phyloP scores from a whole-genome alignment of 2,113 vertebrate genomes.

The Toxotes chatareus region DNA sequence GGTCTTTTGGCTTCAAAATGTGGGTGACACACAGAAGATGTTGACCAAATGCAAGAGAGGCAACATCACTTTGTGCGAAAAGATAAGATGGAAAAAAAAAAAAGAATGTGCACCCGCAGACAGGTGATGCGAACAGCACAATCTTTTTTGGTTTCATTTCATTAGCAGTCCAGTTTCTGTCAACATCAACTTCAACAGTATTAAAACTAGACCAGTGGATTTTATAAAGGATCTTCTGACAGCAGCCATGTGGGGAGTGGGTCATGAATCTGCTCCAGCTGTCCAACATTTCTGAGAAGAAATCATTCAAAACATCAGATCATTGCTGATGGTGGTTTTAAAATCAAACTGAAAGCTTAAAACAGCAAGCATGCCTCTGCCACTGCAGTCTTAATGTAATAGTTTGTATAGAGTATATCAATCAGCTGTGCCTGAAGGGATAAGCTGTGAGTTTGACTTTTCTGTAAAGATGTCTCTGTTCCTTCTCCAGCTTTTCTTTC shows the following conservation, averaged over 20 bases:
- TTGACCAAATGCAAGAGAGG: background rate
- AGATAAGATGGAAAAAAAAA: background rate
- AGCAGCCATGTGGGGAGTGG: background rate
- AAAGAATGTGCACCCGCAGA: background rate
- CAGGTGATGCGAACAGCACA: background rate
- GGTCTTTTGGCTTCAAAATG: background rate
- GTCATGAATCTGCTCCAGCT: background rate
- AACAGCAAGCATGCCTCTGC: background rate
- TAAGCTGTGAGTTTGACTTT: background rate
- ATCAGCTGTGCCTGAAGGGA: slow-evolving; percentile 15
- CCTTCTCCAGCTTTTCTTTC: slow-evolving; percentile 7
- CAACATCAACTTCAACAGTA: background rate
- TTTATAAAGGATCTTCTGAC: background rate
- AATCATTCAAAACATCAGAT: background rate
- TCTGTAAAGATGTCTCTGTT: background rate
- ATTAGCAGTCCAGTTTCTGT: no score
- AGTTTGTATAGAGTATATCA: background rate
- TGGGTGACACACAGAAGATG: background rate
- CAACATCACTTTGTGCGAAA: background rate
- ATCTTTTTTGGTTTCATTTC: no score
- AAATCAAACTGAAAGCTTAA: background rate
- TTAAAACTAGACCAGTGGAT: no score
- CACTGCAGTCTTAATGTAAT: background rate
- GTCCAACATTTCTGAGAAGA: background rate
- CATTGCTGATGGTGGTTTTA: background rate